Percentiles rank a stretch among this genome's conserved stretches.
Evolutionary conservation across 2,888 invertebrate genomes (phyloP).

Genomic region (Arctia plantaginis): DNA sequence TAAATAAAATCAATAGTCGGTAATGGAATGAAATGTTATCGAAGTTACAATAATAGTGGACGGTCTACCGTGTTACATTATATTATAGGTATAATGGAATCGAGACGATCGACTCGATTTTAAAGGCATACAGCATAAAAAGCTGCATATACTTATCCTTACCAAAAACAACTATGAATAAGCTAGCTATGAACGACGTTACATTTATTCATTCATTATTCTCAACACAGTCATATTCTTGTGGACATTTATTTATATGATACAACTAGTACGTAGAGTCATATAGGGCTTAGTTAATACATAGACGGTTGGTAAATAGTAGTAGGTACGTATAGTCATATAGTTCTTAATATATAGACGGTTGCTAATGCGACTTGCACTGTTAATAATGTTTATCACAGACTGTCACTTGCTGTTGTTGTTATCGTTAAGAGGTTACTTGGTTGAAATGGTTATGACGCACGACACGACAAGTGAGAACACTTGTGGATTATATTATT

Average conservation of each 20-base stretch:
- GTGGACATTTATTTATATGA: no score
- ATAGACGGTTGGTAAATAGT: background rate
- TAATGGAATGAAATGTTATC: no score
- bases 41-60: no score
- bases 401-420: background rate
- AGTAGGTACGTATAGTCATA: no score
- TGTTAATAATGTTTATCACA: background rate
- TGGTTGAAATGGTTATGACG: background rate
- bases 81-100: no score
- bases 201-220: background rate
- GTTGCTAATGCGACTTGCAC: background rate
- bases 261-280: no score
- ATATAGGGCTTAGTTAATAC: background rate
- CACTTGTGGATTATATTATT: background rate
- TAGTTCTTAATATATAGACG: background rate
- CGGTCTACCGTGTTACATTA: no score
- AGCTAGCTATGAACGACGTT: background rate
- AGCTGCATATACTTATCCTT: no score
- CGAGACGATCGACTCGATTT: no score
- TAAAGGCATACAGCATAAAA: no score
- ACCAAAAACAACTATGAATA: no score
- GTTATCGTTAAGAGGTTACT: background rate
- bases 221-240: background rate
- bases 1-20: no score
- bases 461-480: background rate